These are phyloP conservation scores for Colossoma macropomum DNA, from an alignment of 2,113 vertebrate genomes.

Conservation along the genomic window DNA sequence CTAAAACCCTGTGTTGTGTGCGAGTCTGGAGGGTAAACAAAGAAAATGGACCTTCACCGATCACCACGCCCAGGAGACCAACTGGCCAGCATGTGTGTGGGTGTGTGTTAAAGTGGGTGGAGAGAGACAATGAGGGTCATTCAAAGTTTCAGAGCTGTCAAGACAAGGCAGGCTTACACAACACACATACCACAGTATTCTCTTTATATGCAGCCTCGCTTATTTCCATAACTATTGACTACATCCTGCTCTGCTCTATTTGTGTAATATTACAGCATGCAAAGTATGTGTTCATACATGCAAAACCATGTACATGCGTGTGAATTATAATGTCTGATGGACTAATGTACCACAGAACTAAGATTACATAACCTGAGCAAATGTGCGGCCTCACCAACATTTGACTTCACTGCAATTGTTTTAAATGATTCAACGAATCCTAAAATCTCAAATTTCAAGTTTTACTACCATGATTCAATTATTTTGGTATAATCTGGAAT, in stretches of 20 bases:
- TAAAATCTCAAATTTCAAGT: no score
- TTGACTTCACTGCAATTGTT: no score
- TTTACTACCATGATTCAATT: no score
- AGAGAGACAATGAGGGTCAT: conserved; percentile 9
- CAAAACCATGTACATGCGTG: no score
- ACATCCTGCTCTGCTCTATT: background rate
- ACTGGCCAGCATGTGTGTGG: background rate
- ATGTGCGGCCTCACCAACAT: no score
- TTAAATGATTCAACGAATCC: no score
- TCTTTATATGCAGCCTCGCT: background rate
- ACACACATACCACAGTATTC: background rate
- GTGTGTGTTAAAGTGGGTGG: background rate
- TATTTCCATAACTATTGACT: background rate
- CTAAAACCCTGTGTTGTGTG: background rate
- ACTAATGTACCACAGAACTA: no score
- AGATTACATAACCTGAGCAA: no score
- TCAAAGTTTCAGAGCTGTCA: background rate
- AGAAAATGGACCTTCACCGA: background rate
- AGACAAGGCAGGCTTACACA: background rate
- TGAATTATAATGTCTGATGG: no score
- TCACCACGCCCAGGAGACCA: background rate
- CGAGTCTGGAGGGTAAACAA: background rate
- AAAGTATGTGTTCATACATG: background rate
- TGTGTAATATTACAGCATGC: background rate
- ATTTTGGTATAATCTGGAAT: no score